Base-by-base conservation (phyloP, 2,797 vertebrate genomes). In the Limnodromus scolopaceus region DNA sequence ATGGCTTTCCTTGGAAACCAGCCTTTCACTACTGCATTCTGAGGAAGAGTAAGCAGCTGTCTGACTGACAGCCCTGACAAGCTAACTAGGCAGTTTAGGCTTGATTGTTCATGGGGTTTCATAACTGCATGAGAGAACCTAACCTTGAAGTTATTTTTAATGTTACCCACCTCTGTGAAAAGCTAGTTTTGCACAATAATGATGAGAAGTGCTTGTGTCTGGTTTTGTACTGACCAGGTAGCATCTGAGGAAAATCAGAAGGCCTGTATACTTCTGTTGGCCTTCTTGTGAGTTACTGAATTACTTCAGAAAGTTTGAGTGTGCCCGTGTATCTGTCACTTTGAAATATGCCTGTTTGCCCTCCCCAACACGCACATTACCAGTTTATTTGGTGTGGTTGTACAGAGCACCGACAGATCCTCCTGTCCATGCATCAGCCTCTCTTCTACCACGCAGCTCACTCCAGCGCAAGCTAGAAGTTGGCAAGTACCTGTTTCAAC, bases 311-410 rank as follows among this genome's bases (percentile, higher is more conserved):
- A 75, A 39, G 27, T 30, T 71, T 32, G 32, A 57, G 28, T 11
- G 28, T 49, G 28, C 25, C 2, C 32, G 27, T 25, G 11, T 48
- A 28, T 18, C 57, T 55, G 34, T 7, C 22, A 6, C 16, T 53
- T 20, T 36, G 66, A 58, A 57, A 39, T 82, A 43, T 58, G 43
- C 39, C 10, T 63, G 19, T 34, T 49, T 48, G 46, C 30, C 46
- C 54, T 74, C 30, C 66, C 15, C 55, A 72, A 11, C 25, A 46
- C 1, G 0, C 1, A 3, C 3, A 1, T 12, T 34, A 25, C 2
- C 18, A 39, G 38, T 8, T 76, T 49, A 32, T 22, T 65, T 9
- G 8, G 19, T 70, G 9, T 15, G 9, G 48, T 27, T 2, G 0
- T 36, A 41, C 15, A 45, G 51, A 87, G 10, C 45, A 20, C 17